Evolutionary conservation across 1,140 invertebrate species (phyloP).

Genomic region (Bombus waltoni): DNA sequence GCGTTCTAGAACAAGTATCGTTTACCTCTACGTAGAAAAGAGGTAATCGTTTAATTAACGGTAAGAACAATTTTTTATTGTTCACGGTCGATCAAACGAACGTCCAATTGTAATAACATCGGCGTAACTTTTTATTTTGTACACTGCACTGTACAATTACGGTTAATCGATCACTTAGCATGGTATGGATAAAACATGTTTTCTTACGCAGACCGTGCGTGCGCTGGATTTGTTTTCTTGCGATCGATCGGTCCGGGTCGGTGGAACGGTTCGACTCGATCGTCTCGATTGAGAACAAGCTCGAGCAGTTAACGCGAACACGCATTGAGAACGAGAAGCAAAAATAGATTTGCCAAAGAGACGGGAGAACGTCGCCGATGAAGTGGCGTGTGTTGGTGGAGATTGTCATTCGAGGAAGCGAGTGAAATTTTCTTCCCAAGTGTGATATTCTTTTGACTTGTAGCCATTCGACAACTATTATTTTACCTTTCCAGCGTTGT

Average conservation of each 20-base stretch:
- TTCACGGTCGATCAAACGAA: neutral
- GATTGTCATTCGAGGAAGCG: conserved; percentile 41
- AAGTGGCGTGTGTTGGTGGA: conserved; percentile 24
- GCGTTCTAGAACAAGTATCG: neutral
- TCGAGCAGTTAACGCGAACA: conserved; percentile 16
- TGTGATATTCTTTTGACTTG: neutral
- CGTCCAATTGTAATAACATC: neutral
- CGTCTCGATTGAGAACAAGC: neutral
- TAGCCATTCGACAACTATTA: neutral
- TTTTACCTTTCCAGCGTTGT: neutral
- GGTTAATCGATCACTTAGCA: neutral
- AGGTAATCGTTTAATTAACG: neutral
- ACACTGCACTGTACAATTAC: conserved; percentile 13
- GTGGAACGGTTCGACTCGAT: neutral
- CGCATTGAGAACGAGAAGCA: conserved; percentile 60
- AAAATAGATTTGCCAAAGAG: conserved; percentile 75
- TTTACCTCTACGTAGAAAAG: conserved; percentile 24
- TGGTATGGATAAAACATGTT: neutral
- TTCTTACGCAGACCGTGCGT: neutral
- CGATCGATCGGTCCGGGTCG: neutral
- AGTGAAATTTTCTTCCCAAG: conserved; percentile 7
- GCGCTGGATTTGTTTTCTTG: neutral
- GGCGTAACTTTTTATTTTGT: neutral
- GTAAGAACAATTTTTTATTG: neutral
- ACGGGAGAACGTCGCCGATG: conserved; percentile 49